Evolutionary conservation across 2,113 vertebrate genomes (phyloP).

Genomic region (Trinectes maculatus): DNA sequence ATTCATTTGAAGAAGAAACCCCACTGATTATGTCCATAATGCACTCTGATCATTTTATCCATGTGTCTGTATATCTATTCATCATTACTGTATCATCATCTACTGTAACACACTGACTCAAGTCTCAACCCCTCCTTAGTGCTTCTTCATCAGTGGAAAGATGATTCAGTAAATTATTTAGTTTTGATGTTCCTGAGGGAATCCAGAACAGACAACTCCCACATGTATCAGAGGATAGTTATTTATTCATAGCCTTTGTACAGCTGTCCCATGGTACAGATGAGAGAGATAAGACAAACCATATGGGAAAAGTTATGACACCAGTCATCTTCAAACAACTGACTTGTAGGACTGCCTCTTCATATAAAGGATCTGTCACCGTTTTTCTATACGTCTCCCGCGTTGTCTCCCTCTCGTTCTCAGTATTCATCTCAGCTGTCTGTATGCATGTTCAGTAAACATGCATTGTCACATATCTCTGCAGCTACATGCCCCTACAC

Average conservation of each 20-base stretch:
- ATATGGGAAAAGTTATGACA: constrained; percentile 60
- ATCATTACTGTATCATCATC: not conserved
- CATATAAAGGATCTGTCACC: not conserved
- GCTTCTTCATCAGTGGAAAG: constrained; percentile 5
- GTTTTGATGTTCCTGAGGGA: constrained; percentile 55
- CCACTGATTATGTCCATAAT: not conserved
- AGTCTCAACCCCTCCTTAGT: constrained; percentile 8
- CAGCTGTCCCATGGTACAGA: constrained; percentile 54
- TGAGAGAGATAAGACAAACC: constrained; percentile 47
- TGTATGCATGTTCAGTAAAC: constrained; percentile 3
- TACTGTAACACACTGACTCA: not conserved
- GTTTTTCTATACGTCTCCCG: not conserved
- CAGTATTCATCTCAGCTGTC: constrained; percentile 24
- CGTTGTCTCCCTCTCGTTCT: constrained; percentile 20
- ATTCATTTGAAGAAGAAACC: not conserved
- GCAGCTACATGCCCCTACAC: not conserved
- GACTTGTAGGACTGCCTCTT: constrained; percentile 28
- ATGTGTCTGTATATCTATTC: constrained; percentile 4
- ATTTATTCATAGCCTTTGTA: constrained; percentile 46
- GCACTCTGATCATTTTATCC: constrained; percentile 4
- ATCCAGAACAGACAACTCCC: constrained; percentile 60
- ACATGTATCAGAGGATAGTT: constrained; percentile 53
- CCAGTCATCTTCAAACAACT: constrained; percentile 49
- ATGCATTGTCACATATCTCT: constrained; percentile 25
- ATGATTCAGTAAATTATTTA: constrained; percentile 53